phyloP scores from a whole-genome alignment of 2,888 invertebrate species.

The Cantharis rustica region DNA sequence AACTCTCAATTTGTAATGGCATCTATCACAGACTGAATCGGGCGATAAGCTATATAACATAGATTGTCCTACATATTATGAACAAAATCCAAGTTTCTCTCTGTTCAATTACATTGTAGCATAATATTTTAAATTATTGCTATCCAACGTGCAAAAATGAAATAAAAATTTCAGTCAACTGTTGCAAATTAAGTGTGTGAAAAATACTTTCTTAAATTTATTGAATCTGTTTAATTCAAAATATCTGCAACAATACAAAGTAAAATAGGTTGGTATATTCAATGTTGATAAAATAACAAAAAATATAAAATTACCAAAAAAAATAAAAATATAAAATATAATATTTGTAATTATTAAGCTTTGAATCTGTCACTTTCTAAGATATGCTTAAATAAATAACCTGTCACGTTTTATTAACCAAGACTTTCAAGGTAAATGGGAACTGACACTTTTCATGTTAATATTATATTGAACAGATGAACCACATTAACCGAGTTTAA shows the following conservation, averaged over 20 bases:
- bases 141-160: neutral
- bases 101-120: neutral
- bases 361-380: neutral
- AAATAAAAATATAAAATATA: no score
- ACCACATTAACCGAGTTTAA: neutral
- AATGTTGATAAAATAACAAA: neutral
- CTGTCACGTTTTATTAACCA: neutral
- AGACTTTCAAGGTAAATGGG: neutral
- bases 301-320: no score
- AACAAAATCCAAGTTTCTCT: neutral
- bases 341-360: neutral
- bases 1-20: no score
- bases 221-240: neutral
- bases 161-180: neutral
- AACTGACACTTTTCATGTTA: neutral
- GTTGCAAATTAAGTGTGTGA: neutral
- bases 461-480: neutral
- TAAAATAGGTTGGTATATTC: neutral
- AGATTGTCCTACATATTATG: neutral
- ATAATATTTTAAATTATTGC: neutral
- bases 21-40: no score
- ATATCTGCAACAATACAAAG: no score
- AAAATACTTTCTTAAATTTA: neutral
- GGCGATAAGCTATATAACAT: no score
- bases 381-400: neutral